Conservation (phyloP, 1,140 invertebrate species). For the Dreissena rostriformis region DNA sequence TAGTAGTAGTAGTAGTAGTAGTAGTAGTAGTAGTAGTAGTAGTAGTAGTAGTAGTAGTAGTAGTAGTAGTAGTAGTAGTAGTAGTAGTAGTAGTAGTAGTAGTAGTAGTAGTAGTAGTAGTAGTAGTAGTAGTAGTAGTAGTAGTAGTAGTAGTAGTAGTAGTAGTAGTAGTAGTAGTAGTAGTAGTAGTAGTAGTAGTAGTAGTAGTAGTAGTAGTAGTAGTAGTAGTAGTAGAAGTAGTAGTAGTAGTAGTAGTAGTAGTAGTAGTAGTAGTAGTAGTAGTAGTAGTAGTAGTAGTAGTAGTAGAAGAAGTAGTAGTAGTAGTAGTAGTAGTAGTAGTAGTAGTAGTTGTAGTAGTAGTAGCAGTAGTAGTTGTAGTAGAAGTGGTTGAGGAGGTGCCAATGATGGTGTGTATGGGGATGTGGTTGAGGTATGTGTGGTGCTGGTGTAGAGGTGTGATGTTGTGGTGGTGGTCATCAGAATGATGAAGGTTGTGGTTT, state of each 20-base stretch:
- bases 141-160: conserved; percentile 7
- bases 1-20: conserved; percentile 6
- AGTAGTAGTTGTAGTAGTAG: conserved; percentile 1
- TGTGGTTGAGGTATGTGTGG: conserved; percentile 10
- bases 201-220: conserved; percentile 7
- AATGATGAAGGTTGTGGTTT: conserved; percentile 4
- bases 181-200: conserved; percentile 7
- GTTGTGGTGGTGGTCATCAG: conserved; percentile 1
- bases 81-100: conserved; percentile 6
- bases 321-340: conserved; percentile 10
- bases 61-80: conserved; percentile 4
- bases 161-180: conserved; percentile 7
- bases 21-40: conserved; percentile 10
- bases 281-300: conserved; percentile 5
- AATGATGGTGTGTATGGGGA: too few relatives aligned
- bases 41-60: conserved; percentile 7
- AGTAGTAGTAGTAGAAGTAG: conserved; percentile 1
- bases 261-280: conserved; percentile 16
- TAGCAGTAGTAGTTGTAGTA: conserved; percentile 3
- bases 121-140: conserved; percentile 10
- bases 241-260: conserved; percentile 10
- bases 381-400: not conserved
- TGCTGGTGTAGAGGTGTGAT: not conserved
- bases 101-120: conserved; percentile 1
- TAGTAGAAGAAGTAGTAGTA: not conserved